These are phyloP conservation scores for Drosophila lini DNA, from an alignment of 1,140 invertebrate species.

Conservation along the genomic window DNA sequence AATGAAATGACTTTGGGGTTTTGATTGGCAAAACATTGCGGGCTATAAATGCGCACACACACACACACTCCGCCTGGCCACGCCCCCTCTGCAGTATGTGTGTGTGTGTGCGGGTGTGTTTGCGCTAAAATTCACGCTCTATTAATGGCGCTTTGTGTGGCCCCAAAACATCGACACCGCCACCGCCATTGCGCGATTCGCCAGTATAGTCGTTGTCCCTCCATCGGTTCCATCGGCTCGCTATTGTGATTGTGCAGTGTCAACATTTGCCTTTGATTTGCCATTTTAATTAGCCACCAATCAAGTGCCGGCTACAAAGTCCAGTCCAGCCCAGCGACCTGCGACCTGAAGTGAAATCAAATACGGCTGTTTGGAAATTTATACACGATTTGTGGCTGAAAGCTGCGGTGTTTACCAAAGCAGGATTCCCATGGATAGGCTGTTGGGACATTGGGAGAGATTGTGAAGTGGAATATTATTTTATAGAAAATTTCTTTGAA, in stretches of 20 bases:
- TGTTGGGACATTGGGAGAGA: not conserved
- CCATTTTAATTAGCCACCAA: slow-evolving; percentile 78
- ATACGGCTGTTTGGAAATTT: slow-evolving; percentile 3
- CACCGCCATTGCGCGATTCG: not conserved
- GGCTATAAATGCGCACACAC: slow-evolving; percentile 69
- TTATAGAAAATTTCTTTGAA: not conserved
- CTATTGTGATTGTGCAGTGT: slow-evolving; percentile 59
- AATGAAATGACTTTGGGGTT: slow-evolving; percentile 84
- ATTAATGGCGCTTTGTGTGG: slow-evolving; percentile 61
- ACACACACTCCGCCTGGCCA: slow-evolving; percentile 6
- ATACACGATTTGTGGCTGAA: slow-evolving; percentile 10
- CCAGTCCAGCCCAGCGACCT: not conserved
- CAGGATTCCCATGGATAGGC: not conserved
- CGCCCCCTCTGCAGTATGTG: slow-evolving; percentile 12
- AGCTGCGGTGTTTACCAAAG: slow-evolving; percentile 6
- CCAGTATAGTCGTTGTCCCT: not conserved
- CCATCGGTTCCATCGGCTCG: slow-evolving; percentile 16
- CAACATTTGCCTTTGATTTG: slow-evolving; percentile 76
- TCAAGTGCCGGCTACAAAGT: slow-evolving; percentile 35
- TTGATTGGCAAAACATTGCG: slow-evolving; percentile 83
- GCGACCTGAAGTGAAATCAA: slow-evolving; percentile 13
- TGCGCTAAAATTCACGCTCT: slow-evolving; percentile 82
- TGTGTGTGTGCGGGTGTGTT: slow-evolving; percentile 35
- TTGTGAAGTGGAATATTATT: not conserved
- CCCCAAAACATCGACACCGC: slow-evolving; percentile 28